A percentile compares a stretch with the other conserved stretches of the same genome.
These are phyloP conservation scores for Pollenia griseotomentosa DNA, from an alignment of 2,888 invertebrate genomes.

Conservation along the genomic window DNA sequence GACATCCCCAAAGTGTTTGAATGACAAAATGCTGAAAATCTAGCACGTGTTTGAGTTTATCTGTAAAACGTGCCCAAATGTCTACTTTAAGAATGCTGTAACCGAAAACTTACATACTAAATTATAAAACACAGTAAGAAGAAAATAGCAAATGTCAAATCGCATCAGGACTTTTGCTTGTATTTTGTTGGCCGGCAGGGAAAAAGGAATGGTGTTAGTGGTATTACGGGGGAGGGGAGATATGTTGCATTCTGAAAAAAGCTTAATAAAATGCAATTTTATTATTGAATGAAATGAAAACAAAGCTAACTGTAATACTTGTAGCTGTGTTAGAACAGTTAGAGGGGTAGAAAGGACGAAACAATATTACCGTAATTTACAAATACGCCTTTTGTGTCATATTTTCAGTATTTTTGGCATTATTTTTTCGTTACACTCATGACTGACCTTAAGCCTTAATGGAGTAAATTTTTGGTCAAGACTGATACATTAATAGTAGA, in stretches of 20 bases:
- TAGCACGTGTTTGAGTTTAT: slow-evolving; percentile 72
- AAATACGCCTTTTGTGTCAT: neutral
- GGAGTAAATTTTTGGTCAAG: neutral
- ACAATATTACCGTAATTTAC: neutral
- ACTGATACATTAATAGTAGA: neutral
- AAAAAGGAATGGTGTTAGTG: neutral
- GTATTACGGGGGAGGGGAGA: neutral
- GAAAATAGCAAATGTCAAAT: slow-evolving; percentile 28
- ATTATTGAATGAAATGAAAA: slow-evolving; percentile 62
- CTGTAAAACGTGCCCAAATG: slow-evolving; percentile 65
- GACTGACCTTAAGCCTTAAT: slow-evolving; percentile 20
- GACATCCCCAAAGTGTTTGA: slow-evolving; percentile 60
- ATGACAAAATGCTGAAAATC: slow-evolving; percentile 69
- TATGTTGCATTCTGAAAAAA: slow-evolving; percentile 30
- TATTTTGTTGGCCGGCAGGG: neutral
- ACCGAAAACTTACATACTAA: neutral
- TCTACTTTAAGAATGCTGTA: slow-evolving; percentile 39
- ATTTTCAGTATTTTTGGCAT: neutral
- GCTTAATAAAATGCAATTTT: slow-evolving; percentile 75
- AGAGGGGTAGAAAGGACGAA: neutral
- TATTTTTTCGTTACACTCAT: neutral
- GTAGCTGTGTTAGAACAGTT: neutral
- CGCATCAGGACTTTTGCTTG: slow-evolving; percentile 25
- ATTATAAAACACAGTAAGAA: slow-evolving; percentile 4
- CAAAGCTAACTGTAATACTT: neutral